Percentiles rank a stretch among this genome's conserved stretches.
Evolutionary conservation across 1,140 invertebrate genomes (phyloP).

Genomic region (Sycobia sp.): DNA sequence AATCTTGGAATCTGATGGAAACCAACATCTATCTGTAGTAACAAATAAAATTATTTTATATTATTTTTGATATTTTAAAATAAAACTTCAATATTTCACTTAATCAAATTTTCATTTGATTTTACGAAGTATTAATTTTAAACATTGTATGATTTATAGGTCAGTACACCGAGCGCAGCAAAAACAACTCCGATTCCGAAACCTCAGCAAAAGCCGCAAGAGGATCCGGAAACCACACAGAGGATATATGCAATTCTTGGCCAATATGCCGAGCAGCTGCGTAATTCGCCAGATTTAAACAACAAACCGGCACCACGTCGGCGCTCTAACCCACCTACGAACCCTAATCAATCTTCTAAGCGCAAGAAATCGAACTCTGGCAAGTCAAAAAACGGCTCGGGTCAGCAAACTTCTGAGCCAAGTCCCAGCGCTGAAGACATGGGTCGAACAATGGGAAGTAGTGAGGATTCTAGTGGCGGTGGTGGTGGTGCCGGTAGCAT

Average conservation of each 20-base stretch:
- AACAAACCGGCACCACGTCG: constrained; percentile 80
- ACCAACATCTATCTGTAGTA: too few species aligned
- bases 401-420: constrained; percentile 63
- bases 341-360: constrained; percentile 72
- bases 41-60: too few species aligned
- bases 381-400: constrained; percentile 61
- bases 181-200: constrained; percentile 72
- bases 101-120: too few species aligned
- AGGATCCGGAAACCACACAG: constrained; percentile 81
- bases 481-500: constrained; percentile 63
- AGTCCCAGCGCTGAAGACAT: constrained; percentile 70
- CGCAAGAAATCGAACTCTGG: constrained; percentile 72
- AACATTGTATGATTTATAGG: too few species aligned
- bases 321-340: constrained; percentile 75
- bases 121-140: too few species aligned
- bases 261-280: constrained; percentile 78
- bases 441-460: constrained; percentile 71
- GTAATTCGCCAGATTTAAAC: constrained; percentile 79
- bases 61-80: too few species aligned
- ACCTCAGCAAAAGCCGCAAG: constrained; percentile 76
- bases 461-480: constrained; percentile 72
- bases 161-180: constrained; percentile 63
- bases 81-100: too few species aligned
- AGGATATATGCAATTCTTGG: constrained; percentile 80
- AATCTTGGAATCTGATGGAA: too few species aligned